Evolutionary conservation across 2,888 invertebrate genomes (phyloP).

Genomic region (Cheilosia impressa): DNA sequence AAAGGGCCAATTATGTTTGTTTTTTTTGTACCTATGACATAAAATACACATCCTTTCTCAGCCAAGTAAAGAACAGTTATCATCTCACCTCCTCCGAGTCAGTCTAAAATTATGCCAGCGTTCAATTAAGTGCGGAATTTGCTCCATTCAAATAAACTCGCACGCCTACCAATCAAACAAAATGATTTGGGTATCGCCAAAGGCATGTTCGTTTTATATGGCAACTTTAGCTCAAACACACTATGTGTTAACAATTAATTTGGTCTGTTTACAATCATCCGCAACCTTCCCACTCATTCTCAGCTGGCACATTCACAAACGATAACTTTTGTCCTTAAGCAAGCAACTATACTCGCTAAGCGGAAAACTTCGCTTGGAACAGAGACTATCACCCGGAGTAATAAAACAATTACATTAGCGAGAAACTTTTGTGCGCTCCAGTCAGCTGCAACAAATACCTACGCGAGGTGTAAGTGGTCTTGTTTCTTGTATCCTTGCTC

Average conservation of each 20-base stretch:
- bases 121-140: too few relatives aligned
- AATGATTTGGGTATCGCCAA: too few relatives aligned
- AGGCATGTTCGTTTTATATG: too few relatives aligned
- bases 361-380: conserved; percentile 18
- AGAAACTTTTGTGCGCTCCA: conserved; percentile 19
- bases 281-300: neutral
- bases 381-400: conserved; percentile 11
- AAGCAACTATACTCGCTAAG: neutral
- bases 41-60: too few relatives aligned
- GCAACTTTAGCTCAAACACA: neutral
- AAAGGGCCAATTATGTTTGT: too few relatives aligned
- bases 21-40: too few relatives aligned
- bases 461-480: neutral
- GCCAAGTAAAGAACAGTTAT: too few relatives aligned
- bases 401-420: conserved; percentile 43
- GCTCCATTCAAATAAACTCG: too few relatives aligned
- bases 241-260: neutral
- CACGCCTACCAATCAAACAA: too few relatives aligned
- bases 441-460: conserved; percentile 13
- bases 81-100: too few relatives aligned
- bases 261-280: neutral
- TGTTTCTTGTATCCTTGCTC: conserved; percentile 16
- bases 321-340: conserved; percentile 1
- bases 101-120: too few relatives aligned
- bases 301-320: neutral